Evolutionary conservation across 37 sponge, comb jelly and placozoan genomes (phyloP).

Genomic region (Aplysina aerophoba): DNA sequence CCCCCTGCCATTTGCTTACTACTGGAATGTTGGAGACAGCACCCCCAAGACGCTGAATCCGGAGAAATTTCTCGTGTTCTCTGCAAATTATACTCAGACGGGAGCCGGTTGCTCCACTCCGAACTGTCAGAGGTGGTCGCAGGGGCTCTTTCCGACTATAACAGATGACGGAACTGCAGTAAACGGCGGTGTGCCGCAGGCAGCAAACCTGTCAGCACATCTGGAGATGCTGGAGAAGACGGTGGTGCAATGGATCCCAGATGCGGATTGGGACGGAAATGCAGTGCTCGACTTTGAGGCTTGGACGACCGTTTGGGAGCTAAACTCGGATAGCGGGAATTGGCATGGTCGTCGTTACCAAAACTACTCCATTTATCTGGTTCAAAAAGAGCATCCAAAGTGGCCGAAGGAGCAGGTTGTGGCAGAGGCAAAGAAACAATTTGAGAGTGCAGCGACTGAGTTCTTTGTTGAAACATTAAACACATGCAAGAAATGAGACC

Average conservation of each 20-base stretch:
- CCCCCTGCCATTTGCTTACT: constrained; percentile 33
- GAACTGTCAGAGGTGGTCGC: constrained; percentile 33
- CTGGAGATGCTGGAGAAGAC: constrained; percentile 7
- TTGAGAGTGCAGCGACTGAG: constrained; percentile 24
- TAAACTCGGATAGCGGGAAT: constrained; percentile 21
- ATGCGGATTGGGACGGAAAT: constrained; percentile 42
- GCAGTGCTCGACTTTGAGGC: constrained; percentile 54
- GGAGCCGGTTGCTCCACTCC: constrained; percentile 33
- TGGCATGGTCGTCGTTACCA: constrained; percentile 43
- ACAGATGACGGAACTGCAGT: background rate
- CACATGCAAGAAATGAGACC: constrained; percentile 36
- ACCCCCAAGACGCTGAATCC: constrained; percentile 14
- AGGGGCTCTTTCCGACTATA: constrained; percentile 48
- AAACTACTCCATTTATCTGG: constrained; percentile 42
- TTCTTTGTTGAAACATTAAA: constrained; percentile 45
- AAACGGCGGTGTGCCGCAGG: constrained; percentile 52
- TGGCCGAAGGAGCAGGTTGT: constrained; percentile 30
- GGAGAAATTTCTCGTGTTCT: constrained; percentile 22
- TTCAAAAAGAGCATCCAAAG: constrained; percentile 23
- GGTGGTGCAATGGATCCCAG: constrained; percentile 39
- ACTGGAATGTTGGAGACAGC: constrained; percentile 44
- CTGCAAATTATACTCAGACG: constrained; percentile 50
- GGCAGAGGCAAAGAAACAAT: constrained; percentile 30
- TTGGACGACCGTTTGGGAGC: constrained; percentile 56
- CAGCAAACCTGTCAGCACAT: constrained; percentile 36